Base-by-base conservation (phyloP, 2,888 invertebrate species). In the Synanthedon andrenaeformis region DNA sequence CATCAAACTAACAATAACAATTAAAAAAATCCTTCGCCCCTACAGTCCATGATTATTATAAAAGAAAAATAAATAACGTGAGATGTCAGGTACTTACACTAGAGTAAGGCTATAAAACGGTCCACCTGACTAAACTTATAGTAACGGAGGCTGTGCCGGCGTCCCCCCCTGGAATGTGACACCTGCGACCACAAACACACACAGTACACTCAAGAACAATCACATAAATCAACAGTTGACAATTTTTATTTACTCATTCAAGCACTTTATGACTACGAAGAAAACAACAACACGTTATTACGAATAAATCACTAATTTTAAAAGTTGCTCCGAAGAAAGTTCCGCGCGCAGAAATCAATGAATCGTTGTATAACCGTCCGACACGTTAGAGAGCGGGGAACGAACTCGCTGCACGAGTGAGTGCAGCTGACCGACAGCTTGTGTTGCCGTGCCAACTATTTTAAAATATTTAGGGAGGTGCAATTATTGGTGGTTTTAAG, bases 111-210 rank as follows among this genome's bases (percentile, higher is more conserved):
- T 51, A 51, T 11, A 51, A 35, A 49, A 45, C 67, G 66, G 70
- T 76, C 69, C 82, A 85, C 83, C 82, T 84, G 83, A 72, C 70
- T 66, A 64, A 35, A 35, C 67, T 62, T 66, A 66, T 65, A 66
- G 72, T 65, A 67, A 67, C 74, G 74, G 80, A 82, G 79, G 76
- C 81, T 82, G 79, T 68, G 76, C 70, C 76, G 75, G 76, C 79
- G 81, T 80, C 76, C 76, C 71, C 71, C 68, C 63, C 66, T 67
- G 83, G 85, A 84, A 85, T 86, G 82, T 73, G 72, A 81, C 84
- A 85, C 85, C 84, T 84, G 76, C 73, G 76, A 76, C 72, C 80
- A 82, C 69, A 65, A 64, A 54, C 76, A 73, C 69, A 79, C 77
- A 82, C 80, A 69, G 74, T 73, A 72, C 73, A 72, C 35, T 35